These are phyloP conservation scores for Trichogramma dendrolimi DNA, from an alignment of 2,888 invertebrate species.

Conservation along the genomic window DNA sequence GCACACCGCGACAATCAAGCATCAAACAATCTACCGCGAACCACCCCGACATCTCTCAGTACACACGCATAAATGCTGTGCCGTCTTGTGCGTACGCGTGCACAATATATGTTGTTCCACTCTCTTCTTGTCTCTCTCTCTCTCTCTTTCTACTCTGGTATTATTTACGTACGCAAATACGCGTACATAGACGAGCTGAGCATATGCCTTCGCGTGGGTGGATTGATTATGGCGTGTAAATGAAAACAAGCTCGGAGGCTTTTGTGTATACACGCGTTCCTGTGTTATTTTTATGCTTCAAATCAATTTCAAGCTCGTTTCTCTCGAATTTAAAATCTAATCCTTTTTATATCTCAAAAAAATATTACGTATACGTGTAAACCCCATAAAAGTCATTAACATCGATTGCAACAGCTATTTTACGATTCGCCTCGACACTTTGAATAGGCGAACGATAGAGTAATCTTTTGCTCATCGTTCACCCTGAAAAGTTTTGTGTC, in stretches of 20 bases:
- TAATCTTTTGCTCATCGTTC: too few relatives aligned
- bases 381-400: too few relatives aligned
- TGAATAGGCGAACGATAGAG: too few relatives aligned
- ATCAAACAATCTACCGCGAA: constrained; percentile 45
- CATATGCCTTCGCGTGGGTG: constrained; percentile 46
- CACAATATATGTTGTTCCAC: background rate
- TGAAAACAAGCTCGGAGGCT: constrained; percentile 32
- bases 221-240: constrained; percentile 44
- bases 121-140: constrained; percentile 32
- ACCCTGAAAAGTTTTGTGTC: too few relatives aligned
- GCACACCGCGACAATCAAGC: constrained; percentile 48
- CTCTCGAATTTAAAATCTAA: too few relatives aligned
- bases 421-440: too few relatives aligned
- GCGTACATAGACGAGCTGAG: constrained; percentile 30
- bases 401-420: too few relatives aligned
- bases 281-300: background rate
- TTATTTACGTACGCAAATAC: background rate
- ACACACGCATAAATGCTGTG: constrained; percentile 27
- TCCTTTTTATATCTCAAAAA: too few relatives aligned
- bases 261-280: constrained; percentile 1
- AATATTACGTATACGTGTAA: too few relatives aligned
- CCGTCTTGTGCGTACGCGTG: constrained; percentile 34
- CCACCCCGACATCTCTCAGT: constrained; percentile 40
- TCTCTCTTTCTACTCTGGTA: constrained; percentile 18
- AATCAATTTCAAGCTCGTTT: too few relatives aligned